A percentile compares a stretch with the other conserved stretches of the same genome.
Evolutionary conservation across 2,888 invertebrate genomes (phyloP).

Genomic region (Cosmia pyralina): DNA sequence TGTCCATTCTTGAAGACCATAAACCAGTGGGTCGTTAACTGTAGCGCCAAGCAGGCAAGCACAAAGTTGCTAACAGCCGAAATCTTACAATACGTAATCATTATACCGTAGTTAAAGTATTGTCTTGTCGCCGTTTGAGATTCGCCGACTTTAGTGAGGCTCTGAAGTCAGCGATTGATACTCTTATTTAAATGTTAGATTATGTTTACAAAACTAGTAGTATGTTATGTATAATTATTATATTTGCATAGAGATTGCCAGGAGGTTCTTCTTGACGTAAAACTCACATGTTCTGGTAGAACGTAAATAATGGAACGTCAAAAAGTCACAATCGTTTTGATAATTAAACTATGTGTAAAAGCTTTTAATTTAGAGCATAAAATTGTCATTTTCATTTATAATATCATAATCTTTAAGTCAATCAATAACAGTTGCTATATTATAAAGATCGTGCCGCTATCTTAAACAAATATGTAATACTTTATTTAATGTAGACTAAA

Average conservation of each 20-base stretch:
- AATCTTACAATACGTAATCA: slow-evolving; percentile 83
- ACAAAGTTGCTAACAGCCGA: slow-evolving; percentile 72
- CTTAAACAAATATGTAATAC: slow-evolving; percentile 19
- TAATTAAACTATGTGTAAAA: slow-evolving; percentile 14
- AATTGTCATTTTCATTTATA: slow-evolving; percentile 27
- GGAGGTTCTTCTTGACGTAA: not conserved
- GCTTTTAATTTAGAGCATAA: slow-evolving; percentile 11
- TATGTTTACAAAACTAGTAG: slow-evolving; percentile 8
- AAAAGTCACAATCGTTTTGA: slow-evolving; percentile 19
- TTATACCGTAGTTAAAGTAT: slow-evolving; percentile 84
- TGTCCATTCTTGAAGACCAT: slow-evolving; percentile 40
- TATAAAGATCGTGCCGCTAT: slow-evolving; percentile 24
- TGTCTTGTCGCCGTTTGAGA: slow-evolving; percentile 85
- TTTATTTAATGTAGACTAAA: slow-evolving; percentile 30
- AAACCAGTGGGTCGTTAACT: slow-evolving; percentile 61
- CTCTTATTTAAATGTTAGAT: not conserved
- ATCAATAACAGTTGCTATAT: slow-evolving; percentile 25
- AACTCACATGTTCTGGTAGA: slow-evolving; percentile 26
- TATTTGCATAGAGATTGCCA: slow-evolving; percentile 16
- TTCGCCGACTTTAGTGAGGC: slow-evolving; percentile 78
- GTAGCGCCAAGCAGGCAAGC: slow-evolving; percentile 65
- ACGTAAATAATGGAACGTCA: slow-evolving; percentile 39
- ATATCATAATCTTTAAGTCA: slow-evolving; percentile 26
- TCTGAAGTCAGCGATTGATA: slow-evolving; percentile 61
- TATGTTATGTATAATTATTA: not conserved